Percentiles rank a stretch among this genome's conserved stretches.
Conservation (phyloP, 2,888 invertebrate genomes). For the Diadegma fenestrale region DNA sequence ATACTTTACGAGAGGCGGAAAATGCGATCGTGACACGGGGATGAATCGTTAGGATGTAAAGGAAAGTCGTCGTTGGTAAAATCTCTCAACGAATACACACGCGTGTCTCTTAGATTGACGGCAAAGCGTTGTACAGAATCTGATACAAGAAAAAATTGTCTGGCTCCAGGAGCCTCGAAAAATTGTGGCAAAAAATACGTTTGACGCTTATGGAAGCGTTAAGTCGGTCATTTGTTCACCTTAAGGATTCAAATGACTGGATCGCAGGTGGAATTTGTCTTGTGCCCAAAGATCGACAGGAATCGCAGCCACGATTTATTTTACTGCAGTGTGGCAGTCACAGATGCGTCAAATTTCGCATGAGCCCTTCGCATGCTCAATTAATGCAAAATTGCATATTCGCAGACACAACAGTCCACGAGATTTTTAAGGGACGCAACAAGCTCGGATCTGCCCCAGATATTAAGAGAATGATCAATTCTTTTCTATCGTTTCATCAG, state of each 20-base stretch:
- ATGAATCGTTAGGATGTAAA: slow-evolving; percentile 59
- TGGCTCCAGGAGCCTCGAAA: neutral
- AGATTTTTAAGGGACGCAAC: neutral
- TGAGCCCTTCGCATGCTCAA: slow-evolving; percentile 9
- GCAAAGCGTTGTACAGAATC: slow-evolving; percentile 8
- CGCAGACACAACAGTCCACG: neutral
- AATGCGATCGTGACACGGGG: slow-evolving; percentile 45
- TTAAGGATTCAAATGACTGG: neutral
- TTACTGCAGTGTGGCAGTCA: neutral
- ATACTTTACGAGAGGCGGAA: slow-evolving; percentile 14
- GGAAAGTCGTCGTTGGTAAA: slow-evolving; percentile 58
- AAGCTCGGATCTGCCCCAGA: neutral
- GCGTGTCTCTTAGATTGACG: slow-evolving; percentile 39
- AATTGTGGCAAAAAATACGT: neutral
- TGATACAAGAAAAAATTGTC: neutral
- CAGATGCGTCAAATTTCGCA: neutral
- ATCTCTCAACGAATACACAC: slow-evolving; percentile 19
- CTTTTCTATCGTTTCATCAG: neutral
- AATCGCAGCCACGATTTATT: neutral
- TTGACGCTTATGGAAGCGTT: neutral
- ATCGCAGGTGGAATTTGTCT: neutral
- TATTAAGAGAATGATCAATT: neutral
- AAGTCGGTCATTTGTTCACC: neutral
- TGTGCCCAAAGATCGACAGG: neutral
- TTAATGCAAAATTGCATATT: slow-evolving; percentile 31